A percentile compares a stretch with the other conserved stretches of the same genome.
Conservation (phyloP, 2,888 invertebrate species). For the Ashinkailepas kermadecensis region DNA sequence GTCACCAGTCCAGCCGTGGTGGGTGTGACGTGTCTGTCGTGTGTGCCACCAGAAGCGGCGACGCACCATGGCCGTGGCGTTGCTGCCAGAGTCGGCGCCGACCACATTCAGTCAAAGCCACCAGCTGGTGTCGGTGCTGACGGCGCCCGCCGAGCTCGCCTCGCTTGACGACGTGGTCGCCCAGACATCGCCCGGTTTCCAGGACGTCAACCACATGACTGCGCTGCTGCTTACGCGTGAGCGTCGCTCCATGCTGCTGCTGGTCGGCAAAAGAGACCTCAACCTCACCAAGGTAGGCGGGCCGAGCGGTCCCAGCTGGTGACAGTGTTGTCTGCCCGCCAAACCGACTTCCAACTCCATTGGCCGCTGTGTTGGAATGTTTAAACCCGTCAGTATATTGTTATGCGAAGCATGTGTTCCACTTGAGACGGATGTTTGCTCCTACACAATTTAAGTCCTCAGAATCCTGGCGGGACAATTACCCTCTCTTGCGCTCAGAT, state of each 20-base stretch:
- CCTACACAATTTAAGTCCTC: too few species aligned
- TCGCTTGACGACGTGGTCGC: neutral
- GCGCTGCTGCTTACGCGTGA: neutral
- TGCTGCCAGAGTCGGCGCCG: neutral
- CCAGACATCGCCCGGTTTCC: neutral
- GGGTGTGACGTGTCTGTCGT: too few species aligned
- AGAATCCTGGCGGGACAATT: too few species aligned
- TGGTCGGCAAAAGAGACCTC: neutral
- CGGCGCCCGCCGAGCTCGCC: neutral
- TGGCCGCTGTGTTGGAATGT: too few species aligned
- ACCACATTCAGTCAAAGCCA: neutral
- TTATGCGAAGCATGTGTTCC: too few species aligned
- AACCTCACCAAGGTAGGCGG: neutral
- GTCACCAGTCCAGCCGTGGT: too few species aligned
- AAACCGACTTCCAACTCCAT: too few species aligned
- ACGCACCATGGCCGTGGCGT: neutral
- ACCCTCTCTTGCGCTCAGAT: too few species aligned
- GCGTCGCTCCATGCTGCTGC: neutral
- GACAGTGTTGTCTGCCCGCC: too few species aligned
- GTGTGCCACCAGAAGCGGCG: neutral
- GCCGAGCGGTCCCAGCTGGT: neutral
- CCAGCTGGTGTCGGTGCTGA: neutral
- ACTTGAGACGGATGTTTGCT: too few species aligned
- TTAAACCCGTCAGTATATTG: too few species aligned
- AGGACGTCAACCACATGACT: neutral